Evolutionary conservation across 2,797 vertebrate species (phyloP).

Genomic region (Acanthornis magna): DNA sequence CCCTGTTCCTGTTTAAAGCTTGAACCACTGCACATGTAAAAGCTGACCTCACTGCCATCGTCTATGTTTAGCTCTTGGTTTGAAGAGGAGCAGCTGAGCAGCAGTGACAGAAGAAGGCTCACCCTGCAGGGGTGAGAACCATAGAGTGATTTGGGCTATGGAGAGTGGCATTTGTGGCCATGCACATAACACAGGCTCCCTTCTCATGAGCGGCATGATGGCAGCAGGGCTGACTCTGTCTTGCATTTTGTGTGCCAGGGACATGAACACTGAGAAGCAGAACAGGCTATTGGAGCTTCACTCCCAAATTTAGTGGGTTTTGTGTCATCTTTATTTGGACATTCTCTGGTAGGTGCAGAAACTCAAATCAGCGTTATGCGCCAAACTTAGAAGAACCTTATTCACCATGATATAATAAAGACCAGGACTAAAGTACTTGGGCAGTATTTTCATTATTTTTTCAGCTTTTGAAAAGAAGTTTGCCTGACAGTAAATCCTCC

Average conservation of each 20-base stretch:
- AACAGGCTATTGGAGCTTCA: background rate
- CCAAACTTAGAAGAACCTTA: background rate
- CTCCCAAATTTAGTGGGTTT: background rate
- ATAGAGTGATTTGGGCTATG: background rate
- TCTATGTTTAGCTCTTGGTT: background rate
- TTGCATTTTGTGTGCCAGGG: background rate
- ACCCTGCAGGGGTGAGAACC: background rate
- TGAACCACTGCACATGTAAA: background rate
- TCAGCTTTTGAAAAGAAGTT: background rate
- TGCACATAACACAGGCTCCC: background rate
- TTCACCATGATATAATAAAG: background rate
- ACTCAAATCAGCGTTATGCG: background rate
- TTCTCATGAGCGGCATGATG: accelerated
- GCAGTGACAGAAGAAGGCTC: background rate
- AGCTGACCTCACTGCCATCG: background rate
- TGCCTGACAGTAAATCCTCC: background rate
- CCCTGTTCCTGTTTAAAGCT: background rate
- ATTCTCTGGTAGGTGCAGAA: background rate
- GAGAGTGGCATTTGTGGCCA: background rate
- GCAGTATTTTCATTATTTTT: background rate
- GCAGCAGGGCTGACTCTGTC: background rate
- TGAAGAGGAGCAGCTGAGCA: background rate
- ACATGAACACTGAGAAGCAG: background rate
- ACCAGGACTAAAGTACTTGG: background rate
- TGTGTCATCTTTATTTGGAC: background rate